phyloP scores from a whole-genome alignment of 1,140 invertebrate species.

The Dendroctonus ponderosae region DNA sequence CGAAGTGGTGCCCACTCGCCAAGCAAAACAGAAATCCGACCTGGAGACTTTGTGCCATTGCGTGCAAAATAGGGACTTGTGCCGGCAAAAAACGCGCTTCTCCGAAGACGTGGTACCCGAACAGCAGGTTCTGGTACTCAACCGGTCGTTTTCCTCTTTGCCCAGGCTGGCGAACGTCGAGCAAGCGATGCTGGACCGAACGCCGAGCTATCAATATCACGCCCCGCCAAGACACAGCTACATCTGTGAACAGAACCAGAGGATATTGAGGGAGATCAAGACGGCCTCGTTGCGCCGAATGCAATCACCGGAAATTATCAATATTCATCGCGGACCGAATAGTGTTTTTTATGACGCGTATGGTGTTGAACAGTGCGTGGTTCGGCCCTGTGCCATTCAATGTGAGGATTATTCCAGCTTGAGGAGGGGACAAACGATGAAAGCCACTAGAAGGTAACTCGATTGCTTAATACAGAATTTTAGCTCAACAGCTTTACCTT shows the following conservation, averaged over 20 bases:
- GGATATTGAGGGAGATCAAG: conserved; percentile 38
- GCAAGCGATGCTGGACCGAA: conserved; percentile 44
- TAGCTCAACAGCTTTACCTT: too few relatives aligned
- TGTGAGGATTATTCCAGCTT: conserved; percentile 45
- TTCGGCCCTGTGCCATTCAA: conserved; percentile 37
- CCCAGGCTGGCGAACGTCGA: conserved; percentile 41
- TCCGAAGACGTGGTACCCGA: conserved; percentile 29
- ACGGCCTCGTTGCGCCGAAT: conserved; percentile 39
- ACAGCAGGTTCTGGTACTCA: conserved; percentile 41
- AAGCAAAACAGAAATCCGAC: conserved; percentile 37
- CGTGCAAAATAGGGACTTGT: conserved; percentile 34
- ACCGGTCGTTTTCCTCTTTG: conserved; percentile 42
- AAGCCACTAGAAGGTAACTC: conserved; percentile 25
- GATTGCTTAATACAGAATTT: too few relatives aligned
- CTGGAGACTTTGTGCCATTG: conserved; percentile 45
- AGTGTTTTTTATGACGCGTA: conserved; percentile 43
- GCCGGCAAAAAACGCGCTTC: conserved; percentile 37
- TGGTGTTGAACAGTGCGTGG: conserved; percentile 38
- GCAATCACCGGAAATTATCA: conserved; percentile 48
- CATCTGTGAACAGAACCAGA: conserved; percentile 42
- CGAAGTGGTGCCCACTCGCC: conserved; percentile 22
- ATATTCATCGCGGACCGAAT: conserved; percentile 45
- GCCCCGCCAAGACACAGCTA: conserved; percentile 38
- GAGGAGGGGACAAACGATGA: conserved; percentile 40
- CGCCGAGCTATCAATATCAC: conserved; percentile 33